Conservation (phyloP, 64 coral and sea anemone species). For the Dendrophyllia cribrosa region DNA sequence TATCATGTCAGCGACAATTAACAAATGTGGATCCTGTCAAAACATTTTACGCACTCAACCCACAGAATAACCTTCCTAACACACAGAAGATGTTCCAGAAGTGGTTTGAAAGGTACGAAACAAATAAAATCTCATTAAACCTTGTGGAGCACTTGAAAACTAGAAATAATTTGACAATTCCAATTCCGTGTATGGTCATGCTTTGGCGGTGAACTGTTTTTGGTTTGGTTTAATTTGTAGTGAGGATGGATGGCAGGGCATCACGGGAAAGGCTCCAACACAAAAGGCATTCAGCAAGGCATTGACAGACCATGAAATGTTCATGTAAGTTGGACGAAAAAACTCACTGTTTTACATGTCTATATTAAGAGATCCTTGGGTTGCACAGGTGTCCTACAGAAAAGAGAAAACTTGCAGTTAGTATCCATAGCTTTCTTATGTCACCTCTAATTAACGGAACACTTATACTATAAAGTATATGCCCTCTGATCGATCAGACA, state of each 20-base stretch:
- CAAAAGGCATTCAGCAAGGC: conserved; percentile 80
- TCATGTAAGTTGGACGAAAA: conserved; percentile 78
- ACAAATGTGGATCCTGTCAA: conserved; percentile 61
- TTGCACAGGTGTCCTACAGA: too few relatives aligned
- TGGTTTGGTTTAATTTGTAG: conserved; percentile 37
- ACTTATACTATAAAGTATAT: too few relatives aligned
- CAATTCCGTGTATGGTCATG: too few relatives aligned
- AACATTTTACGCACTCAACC: conserved; percentile 90
- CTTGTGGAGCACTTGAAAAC: not conserved
- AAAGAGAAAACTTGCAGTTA: too few relatives aligned
- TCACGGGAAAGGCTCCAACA: conserved; percentile 79
- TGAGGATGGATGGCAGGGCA: conserved; percentile 78
- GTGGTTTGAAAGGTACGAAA: conserved; percentile 92
- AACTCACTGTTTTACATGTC: not conserved
- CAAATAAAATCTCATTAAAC: too few relatives aligned
- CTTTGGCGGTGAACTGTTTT: too few relatives aligned
- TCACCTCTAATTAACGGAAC: too few relatives aligned
- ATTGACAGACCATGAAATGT: conserved; percentile 88
- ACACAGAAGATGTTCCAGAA: conserved; percentile 95
- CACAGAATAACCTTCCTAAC: conserved; percentile 86
- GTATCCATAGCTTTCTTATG: too few relatives aligned
- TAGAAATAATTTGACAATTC: too few relatives aligned
- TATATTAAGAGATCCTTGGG: not conserved
- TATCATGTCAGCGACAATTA: conserved; percentile 2
- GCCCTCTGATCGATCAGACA: too few relatives aligned